Evolutionary conservation across 92 coral and sea anemone species (phyloP).

Genomic region (Blastomussa wellsi): DNA sequence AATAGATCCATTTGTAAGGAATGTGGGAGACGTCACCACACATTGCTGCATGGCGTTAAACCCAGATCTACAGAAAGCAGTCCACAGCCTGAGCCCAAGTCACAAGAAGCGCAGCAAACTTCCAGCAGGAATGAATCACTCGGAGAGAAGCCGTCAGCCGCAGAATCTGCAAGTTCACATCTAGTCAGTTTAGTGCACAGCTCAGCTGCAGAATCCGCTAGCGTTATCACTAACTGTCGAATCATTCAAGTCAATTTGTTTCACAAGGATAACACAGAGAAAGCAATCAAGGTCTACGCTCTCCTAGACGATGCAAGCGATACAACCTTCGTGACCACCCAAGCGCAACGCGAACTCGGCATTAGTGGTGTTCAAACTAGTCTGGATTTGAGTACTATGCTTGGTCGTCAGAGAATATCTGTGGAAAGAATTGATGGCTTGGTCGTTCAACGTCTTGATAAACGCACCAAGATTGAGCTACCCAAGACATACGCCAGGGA

Average conservation of each 20-base stretch:
- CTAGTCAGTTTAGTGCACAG: background rate
- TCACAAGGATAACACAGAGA: slow-evolving; percentile 57
- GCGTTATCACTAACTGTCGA: slow-evolving; percentile 3
- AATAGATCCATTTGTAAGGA: slow-evolving; percentile 49
- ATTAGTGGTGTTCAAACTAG: no score
- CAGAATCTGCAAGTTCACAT: slow-evolving; percentile 16
- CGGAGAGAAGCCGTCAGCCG: background rate
- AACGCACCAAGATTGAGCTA: no score
- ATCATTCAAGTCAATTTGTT: slow-evolving; percentile 51
- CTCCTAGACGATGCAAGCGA: no score
- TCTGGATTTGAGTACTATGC: no score
- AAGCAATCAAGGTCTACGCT: slow-evolving; percentile 47
- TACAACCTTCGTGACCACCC: no score
- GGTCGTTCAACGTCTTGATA: no score
- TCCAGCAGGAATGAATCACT: background rate
- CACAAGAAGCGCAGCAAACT: background rate
- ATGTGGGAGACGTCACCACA: slow-evolving; percentile 69
- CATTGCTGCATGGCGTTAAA: slow-evolving; percentile 61
- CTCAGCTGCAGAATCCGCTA: background rate
- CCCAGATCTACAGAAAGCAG: no score
- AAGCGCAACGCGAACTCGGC: no score
- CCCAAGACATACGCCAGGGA: no score
- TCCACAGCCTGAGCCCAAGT: background rate
- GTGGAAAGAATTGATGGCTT: no score
- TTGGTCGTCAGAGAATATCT: no score